Evolutionary conservation across 2,888 invertebrate genomes (phyloP).

Genomic region (Tipula helvola): DNA sequence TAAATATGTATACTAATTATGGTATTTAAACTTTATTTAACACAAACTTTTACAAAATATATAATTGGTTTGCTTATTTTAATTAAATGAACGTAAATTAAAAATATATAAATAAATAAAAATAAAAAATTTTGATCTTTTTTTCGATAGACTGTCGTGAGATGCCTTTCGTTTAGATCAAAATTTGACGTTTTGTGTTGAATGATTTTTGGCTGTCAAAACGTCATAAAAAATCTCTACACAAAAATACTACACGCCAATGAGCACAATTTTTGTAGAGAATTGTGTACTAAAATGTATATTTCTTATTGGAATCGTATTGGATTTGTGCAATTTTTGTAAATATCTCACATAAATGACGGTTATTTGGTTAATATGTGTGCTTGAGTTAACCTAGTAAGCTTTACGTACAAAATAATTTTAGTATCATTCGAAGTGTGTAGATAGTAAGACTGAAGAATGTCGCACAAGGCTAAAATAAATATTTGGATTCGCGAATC

Average conservation of each 20-base stretch:
- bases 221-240: background rate
- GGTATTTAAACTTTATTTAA: background rate
- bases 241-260: background rate
- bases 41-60: background rate
- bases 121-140: background rate
- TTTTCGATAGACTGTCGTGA: background rate
- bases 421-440: background rate
- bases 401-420: background rate
- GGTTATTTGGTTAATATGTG: background rate
- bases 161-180: background rate
- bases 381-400: background rate
- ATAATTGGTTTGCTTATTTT: background rate
- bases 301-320: background rate
- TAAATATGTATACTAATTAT: no score
- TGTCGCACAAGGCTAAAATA: background rate
- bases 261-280: background rate
- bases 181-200: background rate
- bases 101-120: background rate
- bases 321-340: background rate
- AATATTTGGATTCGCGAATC: conserved; percentile 21
- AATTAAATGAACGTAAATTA: background rate
- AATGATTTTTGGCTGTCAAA: background rate
- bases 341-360: background rate
- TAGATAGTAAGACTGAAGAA: background rate
- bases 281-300: background rate